These are phyloP conservation scores for Temnothorax ravouxi DNA, from an alignment of 2,888 invertebrate genomes.

Conservation along the genomic window DNA sequence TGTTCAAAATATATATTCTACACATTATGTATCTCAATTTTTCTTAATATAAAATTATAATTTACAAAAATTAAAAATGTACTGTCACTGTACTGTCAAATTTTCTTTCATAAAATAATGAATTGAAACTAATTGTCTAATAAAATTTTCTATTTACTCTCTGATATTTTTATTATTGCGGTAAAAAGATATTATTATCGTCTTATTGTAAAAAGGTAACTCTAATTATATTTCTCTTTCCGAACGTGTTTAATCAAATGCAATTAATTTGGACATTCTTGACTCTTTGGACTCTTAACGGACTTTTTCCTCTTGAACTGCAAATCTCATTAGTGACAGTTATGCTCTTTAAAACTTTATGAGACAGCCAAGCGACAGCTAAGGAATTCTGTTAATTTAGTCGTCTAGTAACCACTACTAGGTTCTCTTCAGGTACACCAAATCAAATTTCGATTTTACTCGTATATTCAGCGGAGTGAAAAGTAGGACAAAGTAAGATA, in stretches of 20 bases:
- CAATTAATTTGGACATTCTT: constrained; percentile 62
- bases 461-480: constrained; percentile 23
- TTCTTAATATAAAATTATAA: not conserved
- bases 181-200: constrained; percentile 40
- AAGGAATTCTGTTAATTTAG: constrained; percentile 7
- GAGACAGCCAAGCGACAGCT: not conserved
- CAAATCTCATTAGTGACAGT: constrained; percentile 66
- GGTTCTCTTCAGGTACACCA: not conserved
- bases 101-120: not conserved
- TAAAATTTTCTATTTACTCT: not conserved
- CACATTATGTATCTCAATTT: not conserved
- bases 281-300: not conserved
- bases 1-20: not conserved
- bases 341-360: not conserved
- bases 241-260: constrained; percentile 56
- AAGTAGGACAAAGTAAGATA: constrained; percentile 15
- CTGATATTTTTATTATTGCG: not conserved
- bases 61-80: no score
- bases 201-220: constrained; percentile 12
- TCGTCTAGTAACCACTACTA: not conserved
- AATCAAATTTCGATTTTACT: constrained; percentile 48
- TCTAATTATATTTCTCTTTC: constrained; percentile 62
- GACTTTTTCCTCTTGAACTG: constrained; percentile 4
- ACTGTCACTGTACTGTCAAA: not conserved
- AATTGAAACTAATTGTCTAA: not conserved